Base-by-base conservation (phyloP, 2,113 vertebrate species). In the Mandrillus leucophaeus region DNA sequence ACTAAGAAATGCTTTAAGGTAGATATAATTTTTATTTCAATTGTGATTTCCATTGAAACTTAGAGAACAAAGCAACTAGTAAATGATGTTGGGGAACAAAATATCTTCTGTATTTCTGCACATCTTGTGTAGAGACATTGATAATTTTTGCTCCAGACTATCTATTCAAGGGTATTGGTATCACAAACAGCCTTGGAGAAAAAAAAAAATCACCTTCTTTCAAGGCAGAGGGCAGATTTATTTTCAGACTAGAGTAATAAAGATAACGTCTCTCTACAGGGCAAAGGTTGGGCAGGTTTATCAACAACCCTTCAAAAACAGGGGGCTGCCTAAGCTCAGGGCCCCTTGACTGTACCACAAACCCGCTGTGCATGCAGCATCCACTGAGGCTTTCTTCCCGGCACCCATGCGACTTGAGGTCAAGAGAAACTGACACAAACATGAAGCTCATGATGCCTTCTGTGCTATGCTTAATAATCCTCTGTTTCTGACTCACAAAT, bases 301-400 rank as follows among this genome's bases (percentile, higher is more conserved):
- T 48, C 35, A 93, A 50, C 4, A 80, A 20, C 38, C 1, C 14
- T 18, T 73, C 23, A 40, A 82, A 57, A 45, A 82, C 2, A 20
- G 16, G 13, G 35, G 16, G 14, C 48, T 79, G 3, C 5, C n/a
- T 84, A 85, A 45, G 16, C 6, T 88, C 17, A 14, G 27, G 13
- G 3, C 70, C 45, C 23, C n/a, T 88, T 2, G 50, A 32, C 12
- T 76, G 1, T 78, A 38, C 45, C 40, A 40, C 48, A 72, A 55
- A 50, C 10, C 7, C n/a, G 10, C 4, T 72, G 35, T 30, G 1
- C 43, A 40, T 0, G 3, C 0, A 8, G 38, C 3, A 48, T 25
- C 2, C 8, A 20, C 25, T 30, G 3, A 6, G 8, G 61, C 52
- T 78, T 14, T 68, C 16, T 79, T 45, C 4, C 32, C 16, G 30